phyloP scores from a whole-genome alignment of 2,113 vertebrate species.

The Lophius piscatorius region DNA sequence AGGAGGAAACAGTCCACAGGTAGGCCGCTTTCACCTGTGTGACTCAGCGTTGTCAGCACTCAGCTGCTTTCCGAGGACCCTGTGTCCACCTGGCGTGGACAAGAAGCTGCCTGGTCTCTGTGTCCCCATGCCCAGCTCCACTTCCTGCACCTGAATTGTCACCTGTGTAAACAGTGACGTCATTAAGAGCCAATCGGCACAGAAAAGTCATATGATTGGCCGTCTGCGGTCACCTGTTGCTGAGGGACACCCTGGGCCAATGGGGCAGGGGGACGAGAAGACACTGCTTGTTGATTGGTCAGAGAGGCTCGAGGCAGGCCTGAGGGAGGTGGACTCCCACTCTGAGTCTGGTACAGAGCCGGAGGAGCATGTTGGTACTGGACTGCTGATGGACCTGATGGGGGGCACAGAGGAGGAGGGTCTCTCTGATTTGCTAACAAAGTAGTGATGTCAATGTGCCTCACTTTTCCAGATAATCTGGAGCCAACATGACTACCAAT shows the following conservation, averaged over 20 bases:
- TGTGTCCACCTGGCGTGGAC: conserved; percentile 88
- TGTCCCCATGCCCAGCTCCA: conserved; percentile 82
- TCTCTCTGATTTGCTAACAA: no score
- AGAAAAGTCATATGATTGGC: background rate
- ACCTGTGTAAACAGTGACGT: conserved; percentile 73
- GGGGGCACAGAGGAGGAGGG: no score
- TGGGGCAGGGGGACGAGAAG: conserved; percentile 62
- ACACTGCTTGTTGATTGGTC: conserved; percentile 81
- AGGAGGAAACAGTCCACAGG: conserved; percentile 21
- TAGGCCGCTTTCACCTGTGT: conserved; percentile 86
- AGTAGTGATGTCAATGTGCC: no score
- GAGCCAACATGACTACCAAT: no score
- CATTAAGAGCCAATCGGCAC: background rate
- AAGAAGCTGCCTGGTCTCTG: conserved; percentile 86
- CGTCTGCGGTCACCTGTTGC: conserved; percentile 83
- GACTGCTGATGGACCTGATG: conserved; percentile 84
- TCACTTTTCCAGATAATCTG: no score
- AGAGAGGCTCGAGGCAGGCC: conserved; percentile 83
- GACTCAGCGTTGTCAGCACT: conserved; percentile 96
- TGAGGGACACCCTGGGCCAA: conserved; percentile 76
- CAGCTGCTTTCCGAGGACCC: conserved; percentile 96
- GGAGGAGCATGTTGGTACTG: conserved; percentile 87
- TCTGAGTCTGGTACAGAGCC: conserved; percentile 86
- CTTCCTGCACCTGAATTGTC: conserved; percentile 95
- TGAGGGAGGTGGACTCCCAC: conserved; percentile 88